Evolutionary conservation across 2,888 invertebrate genomes (phyloP), one percentile per base, ranked within the genome.

Genomic region (Caprella mutica): DNA sequence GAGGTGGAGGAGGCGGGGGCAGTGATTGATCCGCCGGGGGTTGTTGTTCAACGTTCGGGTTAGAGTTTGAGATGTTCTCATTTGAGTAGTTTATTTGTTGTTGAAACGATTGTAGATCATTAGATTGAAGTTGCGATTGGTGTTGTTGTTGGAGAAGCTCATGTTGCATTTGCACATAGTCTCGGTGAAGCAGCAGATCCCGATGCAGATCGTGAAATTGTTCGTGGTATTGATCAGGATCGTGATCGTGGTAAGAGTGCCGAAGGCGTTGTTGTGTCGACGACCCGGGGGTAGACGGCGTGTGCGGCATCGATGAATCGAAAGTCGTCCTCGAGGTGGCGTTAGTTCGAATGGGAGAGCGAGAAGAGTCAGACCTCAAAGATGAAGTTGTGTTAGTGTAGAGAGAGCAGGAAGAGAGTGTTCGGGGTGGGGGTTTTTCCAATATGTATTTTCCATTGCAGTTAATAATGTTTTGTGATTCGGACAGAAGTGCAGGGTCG

Each of bases 131-230:
- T 29, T 48, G 48, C 2, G 48, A 48, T 27, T 30, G 48, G 19
- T 27, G 30, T 48, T 48, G 48, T 48, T 48, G 46, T 46, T 46
- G 48, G 5, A 48, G 30, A 5, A 48, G 48, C 9, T 48, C 48
- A 30, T 48, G 48, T 48, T 48, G 48, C n/a, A 48, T 48, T 48
- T 48, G 48, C 29, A 48, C n/a, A n/a, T 48, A 48, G 27, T 48
- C 48, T 5, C 48, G 48, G n/a, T 48, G 48, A 4, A 48, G 19
- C 1, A 48, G 48, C 19, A 48, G 48, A 23, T 48, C 48, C 30
- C 48, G 48, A 29, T 21, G 48, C 19, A 48, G 48, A 12, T 48
- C 48, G 30, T 48, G 48, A 24, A 48, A 48, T 48, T 48, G 48
- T 17, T 48, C 48, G 30, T 48, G 48, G 30, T 48, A 48, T 27